Evolutionary conservation across 2,797 vertebrate species (phyloP), one percentile per base, ranked within the genome.

Genomic region (Nyctibius grandis): DNA sequence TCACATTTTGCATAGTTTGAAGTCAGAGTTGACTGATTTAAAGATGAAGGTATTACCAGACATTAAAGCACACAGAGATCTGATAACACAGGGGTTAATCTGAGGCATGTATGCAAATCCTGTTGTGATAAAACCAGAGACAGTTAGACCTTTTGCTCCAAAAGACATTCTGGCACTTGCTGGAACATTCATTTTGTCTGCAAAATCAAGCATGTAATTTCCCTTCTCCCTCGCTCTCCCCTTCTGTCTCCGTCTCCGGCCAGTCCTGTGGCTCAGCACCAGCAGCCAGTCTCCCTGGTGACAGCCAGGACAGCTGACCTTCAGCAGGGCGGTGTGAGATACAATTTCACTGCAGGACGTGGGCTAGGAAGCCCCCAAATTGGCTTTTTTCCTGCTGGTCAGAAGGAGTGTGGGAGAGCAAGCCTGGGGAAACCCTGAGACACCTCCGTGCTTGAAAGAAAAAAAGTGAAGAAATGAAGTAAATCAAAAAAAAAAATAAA

Each of bases 191-290:
- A 94, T 95, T 97, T 34, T 93, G 56, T 57, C 94, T 95, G 95
- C 93, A 95, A 97, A 96, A 50, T 79, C 95, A 72, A 92, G 96
- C 94, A 19, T 95, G 90, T 92, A 85, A 93, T 95, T 96, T 95
- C 90, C 69, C 50, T 94, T 93, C 80, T 96, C 74, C 59, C 47
- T 70, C 17, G 18, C 83, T 90, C 28, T 85, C 59, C 34, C 44
- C 17, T 50, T 61, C 73, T 56, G 64, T 40, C 56, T 5, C 44
- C 7, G n/a, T 64, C 69, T 36, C 59, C 0, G 17, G 44, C 33
- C 82, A 26, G 89, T 9, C 9, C 89, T 18, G 76, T 0, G 65
- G 61, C 88, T 83, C 79, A 6, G 76, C 1, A 0, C 53, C 67
- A 45, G 38, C 59, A 18, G 80, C n/a, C 50, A 53, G n/a, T 82